These are phyloP conservation scores for Erebia palarica DNA, from an alignment of 2,888 invertebrate genomes.

Conservation along the genomic window DNA sequence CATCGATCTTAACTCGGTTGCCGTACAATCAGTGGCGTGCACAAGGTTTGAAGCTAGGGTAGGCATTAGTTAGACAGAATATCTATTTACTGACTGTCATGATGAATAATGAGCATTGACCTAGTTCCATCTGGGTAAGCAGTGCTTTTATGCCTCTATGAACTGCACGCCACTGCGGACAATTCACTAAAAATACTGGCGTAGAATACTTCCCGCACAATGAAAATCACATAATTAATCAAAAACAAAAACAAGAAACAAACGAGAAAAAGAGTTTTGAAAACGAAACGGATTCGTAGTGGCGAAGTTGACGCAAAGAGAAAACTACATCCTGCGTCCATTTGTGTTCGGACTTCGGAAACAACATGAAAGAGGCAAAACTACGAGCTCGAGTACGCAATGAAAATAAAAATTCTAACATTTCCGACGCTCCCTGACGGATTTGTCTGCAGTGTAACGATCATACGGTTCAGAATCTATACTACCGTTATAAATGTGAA, in stretches of 20 bases:
- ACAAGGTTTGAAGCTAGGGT: no score
- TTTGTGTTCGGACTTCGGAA: constrained; percentile 17
- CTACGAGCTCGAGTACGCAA: background rate
- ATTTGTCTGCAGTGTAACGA: constrained; percentile 4
- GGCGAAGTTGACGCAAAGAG: constrained; percentile 14
- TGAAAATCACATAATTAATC: constrained; percentile 15
- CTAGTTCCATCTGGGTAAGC: no score
- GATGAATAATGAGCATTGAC: no score
- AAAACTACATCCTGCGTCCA: constrained; percentile 11
- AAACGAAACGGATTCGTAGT: constrained; percentile 1
- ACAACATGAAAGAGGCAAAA: constrained; percentile 22
- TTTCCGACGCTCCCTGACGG: constrained; percentile 14
- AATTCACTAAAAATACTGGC: background rate
- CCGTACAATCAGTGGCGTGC: no score
- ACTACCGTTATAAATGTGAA: no score
- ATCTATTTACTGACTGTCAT: no score
- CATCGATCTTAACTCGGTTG: background rate
- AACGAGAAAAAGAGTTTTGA: background rate
- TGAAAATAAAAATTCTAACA: constrained; percentile 17
- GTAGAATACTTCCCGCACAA: background rate
- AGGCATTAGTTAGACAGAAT: no score
- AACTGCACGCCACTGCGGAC: no score
- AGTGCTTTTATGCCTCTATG: no score
- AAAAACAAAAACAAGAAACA: constrained; percentile 1
- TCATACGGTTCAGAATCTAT: background rate